Evolutionary conservation across 1,140 invertebrate species (phyloP).

Genomic region (Zaprionus gabonicus): DNA sequence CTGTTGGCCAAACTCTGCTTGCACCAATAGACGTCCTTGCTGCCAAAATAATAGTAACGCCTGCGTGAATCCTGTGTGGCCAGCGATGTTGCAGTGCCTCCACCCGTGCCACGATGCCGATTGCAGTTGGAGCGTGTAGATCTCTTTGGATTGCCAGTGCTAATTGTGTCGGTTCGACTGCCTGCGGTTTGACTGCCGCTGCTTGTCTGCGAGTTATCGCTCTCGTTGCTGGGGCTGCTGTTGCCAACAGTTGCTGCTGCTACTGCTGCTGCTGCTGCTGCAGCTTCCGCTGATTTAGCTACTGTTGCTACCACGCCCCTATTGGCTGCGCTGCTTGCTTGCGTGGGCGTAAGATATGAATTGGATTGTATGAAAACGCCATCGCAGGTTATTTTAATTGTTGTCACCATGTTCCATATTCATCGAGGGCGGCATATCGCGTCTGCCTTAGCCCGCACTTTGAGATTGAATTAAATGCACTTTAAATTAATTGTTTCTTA

Average conservation of each 20-base stretch:
- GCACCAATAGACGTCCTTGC: constrained; percentile 80
- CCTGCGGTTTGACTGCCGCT: constrained; percentile 58
- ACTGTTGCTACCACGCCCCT: constrained; percentile 10
- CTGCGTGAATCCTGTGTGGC: constrained; percentile 52
- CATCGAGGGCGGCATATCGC: constrained; percentile 26
- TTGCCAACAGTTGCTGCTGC: neutral
- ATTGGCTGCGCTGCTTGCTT: constrained; percentile 16
- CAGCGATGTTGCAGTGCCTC: constrained; percentile 9
- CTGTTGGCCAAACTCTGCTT: constrained; percentile 71
- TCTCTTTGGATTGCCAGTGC: constrained; percentile 10
- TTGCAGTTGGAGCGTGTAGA: constrained; percentile 20
- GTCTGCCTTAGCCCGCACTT: constrained; percentile 6
- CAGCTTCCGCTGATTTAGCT: constrained; percentile 14
- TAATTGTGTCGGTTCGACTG: constrained; percentile 5
- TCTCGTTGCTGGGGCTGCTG: constrained; percentile 57
- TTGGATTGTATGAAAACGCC: constrained; percentile 84
- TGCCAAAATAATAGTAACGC: constrained; percentile 75
- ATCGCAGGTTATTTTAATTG: constrained; percentile 84
- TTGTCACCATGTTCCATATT: constrained; percentile 78
- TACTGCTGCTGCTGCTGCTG: neutral
- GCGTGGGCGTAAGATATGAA: constrained; percentile 74
- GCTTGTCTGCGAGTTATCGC: constrained; percentile 70
- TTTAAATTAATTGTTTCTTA: neutral
- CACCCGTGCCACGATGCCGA: constrained; percentile 36
- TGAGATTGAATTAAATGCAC: neutral